Base-by-base conservation (phyloP, 1,140 invertebrate genomes). In the Macrostomum lignano region DNA sequence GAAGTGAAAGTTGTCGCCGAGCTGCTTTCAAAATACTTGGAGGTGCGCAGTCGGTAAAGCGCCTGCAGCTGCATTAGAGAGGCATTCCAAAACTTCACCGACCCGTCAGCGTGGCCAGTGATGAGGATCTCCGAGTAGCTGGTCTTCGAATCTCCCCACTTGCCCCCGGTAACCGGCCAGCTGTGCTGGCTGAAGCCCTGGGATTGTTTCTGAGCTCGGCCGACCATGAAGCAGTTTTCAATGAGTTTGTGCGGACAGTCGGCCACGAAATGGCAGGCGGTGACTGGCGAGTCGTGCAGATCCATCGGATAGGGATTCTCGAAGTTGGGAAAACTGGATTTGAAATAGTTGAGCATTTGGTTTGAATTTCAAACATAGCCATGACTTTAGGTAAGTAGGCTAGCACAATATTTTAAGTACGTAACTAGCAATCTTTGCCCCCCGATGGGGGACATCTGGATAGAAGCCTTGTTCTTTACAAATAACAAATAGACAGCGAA, bases 281-380 rank as follows among this genome's bases (percentile, higher is more conserved):
- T 91, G 35, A 94, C 81, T 21, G 81, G 74, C 33, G 78, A 84
- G 61, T 93, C 84, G 60, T 94, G 86, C 41, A 96, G 68, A 61
- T 96, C 84, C 81, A 94, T 93, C 25, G 86, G 76, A 65, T 96
- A 93, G 26, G 86, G 91, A 65, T 91, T 91, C 60, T 94, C 82
- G 63, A 91, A 88, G 59, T 81, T 88, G 10, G 88, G 84, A 64
- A 91, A 96, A 4, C 64, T 65, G 33, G 21, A 36, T n/a, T n/a
- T n/a, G n/a, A n/a, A n/a, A n/a, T n/a, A n/a, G n/a, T n/a, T n/a
- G n/a, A n/a, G n/a, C n/a, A n/a, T n/a, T n/a, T n/a, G n/a, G n/a
- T n/a, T n/a, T n/a, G n/a, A n/a, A n/a, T n/a, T n/a, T n/a, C n/a
- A n/a, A n/a, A n/a, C n/a, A n/a, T n/a, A n/a, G n/a, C n/a, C n/a